These are phyloP conservation scores for Sarcophilus harrisii DNA, from an alignment of 2,797 vertebrate genomes.

Conservation along the genomic window DNA sequence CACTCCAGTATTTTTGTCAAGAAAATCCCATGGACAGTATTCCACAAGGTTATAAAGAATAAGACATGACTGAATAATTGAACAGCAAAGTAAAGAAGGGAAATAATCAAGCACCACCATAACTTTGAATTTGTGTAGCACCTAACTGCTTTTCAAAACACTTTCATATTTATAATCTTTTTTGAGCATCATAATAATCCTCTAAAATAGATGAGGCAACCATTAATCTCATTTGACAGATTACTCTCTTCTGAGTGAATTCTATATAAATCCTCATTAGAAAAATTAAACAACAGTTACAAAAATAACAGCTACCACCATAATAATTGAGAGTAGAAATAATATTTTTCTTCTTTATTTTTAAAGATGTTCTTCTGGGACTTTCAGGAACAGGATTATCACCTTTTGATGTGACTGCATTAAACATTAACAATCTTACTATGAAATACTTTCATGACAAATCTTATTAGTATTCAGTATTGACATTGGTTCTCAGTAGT, in stretches of 20 bases:
- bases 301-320: neutral
- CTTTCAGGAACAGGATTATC: constrained; percentile 46
- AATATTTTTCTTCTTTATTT: constrained; percentile 40
- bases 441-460: constrained; percentile 57
- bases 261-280: constrained; percentile 35
- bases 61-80: neutral
- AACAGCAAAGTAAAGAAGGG: neutral
- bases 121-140: neutral
- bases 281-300: constrained; percentile 26
- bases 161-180: constrained; percentile 4
- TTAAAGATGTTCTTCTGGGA: neutral
- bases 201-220: neutral
- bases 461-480: constrained; percentile 68
- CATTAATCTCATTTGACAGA: constrained; percentile 32
- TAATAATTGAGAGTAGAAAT: neutral
- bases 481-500: constrained; percentile 63
- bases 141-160: constrained; percentile 3
- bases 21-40: neutral
- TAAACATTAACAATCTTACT: constrained; percentile 61
- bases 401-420: constrained; percentile 57
- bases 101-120: neutral
- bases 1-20: neutral
- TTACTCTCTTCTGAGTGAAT: constrained; percentile 36
- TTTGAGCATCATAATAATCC: neutral
- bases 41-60: neutral